Evolutionary conservation across 2,113 vertebrate species (phyloP), one percentile per base, ranked within the genome.

Genomic region (Oceanites oceanicus): DNA sequence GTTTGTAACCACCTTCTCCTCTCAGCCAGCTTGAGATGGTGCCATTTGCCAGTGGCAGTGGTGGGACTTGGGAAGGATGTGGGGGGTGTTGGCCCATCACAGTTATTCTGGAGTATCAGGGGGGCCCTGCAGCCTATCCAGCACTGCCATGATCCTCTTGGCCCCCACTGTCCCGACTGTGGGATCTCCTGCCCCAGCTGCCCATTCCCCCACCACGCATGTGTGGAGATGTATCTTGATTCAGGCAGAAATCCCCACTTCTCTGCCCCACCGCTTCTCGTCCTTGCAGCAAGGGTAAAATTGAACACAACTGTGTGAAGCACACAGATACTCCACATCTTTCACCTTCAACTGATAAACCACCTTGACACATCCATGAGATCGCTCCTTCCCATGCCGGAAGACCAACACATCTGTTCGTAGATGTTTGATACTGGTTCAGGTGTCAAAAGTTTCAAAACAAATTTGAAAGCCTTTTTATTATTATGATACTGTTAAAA

Each of bases 1-100:
- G 2, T 73, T 83, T 84, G 7, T 53, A 73, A 79, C 11, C 10
- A 16, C 10, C 53, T 86, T 89, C 10, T 36, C 3, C 13, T 86
- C 42, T 59, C 32, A 53, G 12, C 4, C 23, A 50, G 8, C 26
- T 55, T 76, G 53, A 52, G 21, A 80, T 30, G 8, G 18, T 75
- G 25, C 59, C 13, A 1, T 56, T 58, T 81, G 6, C n/a, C 1
- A 0, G 10, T 55, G 55, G 19, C 1, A 0, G 10, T 55, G 55
- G 19, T n/a, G 27, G 42, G 6, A 38, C 61, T 77, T 81, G n/a
- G 61, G 36, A 84, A 73, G n/a, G 9, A 65, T 6, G 4, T 12
- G 11, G 34, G 36, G 4, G 32, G 21, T 82, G 13, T 78, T 72
- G 36, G 38, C 15, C 1, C 1, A 36, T 30, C 30, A 13, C 13